phyloP scores from a whole-genome alignment of 1,140 invertebrate species.

The Atta colombica region DNA sequence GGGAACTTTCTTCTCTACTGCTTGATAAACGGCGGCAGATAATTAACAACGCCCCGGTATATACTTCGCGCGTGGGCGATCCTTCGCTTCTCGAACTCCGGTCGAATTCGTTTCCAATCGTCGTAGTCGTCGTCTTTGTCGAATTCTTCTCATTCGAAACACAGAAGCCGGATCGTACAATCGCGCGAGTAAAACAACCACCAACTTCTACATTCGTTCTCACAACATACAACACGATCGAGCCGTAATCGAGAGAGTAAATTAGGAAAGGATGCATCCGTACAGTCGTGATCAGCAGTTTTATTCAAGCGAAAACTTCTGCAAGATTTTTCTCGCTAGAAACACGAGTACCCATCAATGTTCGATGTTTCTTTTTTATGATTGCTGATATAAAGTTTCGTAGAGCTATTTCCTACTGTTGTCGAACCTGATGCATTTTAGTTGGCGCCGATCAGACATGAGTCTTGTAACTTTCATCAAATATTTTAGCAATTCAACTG shows the following conservation, averaged over 20 bases:
- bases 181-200: constrained; percentile 50
- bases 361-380: not conserved
- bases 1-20: constrained; percentile 72
- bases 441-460: constrained; percentile 58
- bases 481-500: constrained; percentile 15
- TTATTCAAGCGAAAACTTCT: not conserved
- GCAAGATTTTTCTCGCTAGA: constrained; percentile 16
- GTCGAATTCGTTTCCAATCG: constrained; percentile 57
- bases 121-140: constrained; percentile 47
- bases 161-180: constrained; percentile 48
- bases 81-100: constrained; percentile 63
- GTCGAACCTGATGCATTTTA: constrained; percentile 45
- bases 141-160: constrained; percentile 31
- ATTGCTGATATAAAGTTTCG: constrained; percentile 12
- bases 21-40: constrained; percentile 78
- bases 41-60: constrained; percentile 77
- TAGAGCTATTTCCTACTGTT: constrained; percentile 15
- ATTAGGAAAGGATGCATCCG: constrained; percentile 50
- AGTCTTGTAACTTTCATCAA: constrained; percentile 43
- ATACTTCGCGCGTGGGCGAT: constrained; percentile 73
- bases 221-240: constrained; percentile 45
- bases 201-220: constrained; percentile 39
- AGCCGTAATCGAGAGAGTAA: constrained; percentile 53
- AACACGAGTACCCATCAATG: constrained; percentile 18
- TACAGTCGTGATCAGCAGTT: constrained; percentile 58